phyloP scores from a whole-genome alignment of 2,113 vertebrate species.

The Antennarius striatus region DNA sequence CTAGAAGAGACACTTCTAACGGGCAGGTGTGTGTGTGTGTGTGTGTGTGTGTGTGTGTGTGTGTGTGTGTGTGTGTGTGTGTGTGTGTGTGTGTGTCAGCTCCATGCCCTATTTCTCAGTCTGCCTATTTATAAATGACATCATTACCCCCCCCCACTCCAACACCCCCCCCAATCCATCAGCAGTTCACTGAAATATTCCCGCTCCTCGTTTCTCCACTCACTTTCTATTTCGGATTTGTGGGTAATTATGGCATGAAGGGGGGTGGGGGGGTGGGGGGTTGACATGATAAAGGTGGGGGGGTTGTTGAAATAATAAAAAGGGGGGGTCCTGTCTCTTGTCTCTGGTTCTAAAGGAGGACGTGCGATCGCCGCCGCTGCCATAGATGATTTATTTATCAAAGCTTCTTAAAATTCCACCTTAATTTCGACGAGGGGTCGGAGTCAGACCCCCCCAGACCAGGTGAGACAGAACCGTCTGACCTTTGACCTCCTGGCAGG shows the following conservation, averaged over 20 bases:
- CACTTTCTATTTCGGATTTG: conserved; percentile 54
- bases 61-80: conserved; percentile 28
- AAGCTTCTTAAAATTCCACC: conserved; percentile 50
- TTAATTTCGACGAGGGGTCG: conserved; percentile 4
- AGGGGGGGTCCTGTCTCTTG: conserved; percentile 30
- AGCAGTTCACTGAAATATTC: conserved; percentile 39
- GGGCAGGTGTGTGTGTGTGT: conserved; percentile 29
- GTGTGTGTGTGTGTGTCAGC: conserved; percentile 25
- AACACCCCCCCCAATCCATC: conserved; percentile 5
- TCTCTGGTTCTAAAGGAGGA: conserved; percentile 53
- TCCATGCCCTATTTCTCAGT: conserved; percentile 48
- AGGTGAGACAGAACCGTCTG: conserved; percentile 16
- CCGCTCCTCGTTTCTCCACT: conserved; percentile 45
- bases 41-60: conserved; percentile 18
- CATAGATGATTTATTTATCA: conserved; percentile 71
- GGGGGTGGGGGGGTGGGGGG: conserved; percentile 23
- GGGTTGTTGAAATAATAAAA: conserved; percentile 35
- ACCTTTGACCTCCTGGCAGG: conserved; percentile 53
- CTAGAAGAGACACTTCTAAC: conserved; percentile 13
- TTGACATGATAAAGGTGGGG: not conserved
- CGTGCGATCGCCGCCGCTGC: conserved; percentile 60
- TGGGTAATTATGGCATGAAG: conserved; percentile 32
- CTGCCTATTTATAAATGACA: conserved; percentile 61
- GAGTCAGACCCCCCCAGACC: not conserved
- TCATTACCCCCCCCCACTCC: conserved; percentile 25